Evolutionary conservation across 64 coral and sea anemone species (phyloP), one percentile per base, ranked within the genome.

Genomic region (Stichodactyla mertensii): DNA sequence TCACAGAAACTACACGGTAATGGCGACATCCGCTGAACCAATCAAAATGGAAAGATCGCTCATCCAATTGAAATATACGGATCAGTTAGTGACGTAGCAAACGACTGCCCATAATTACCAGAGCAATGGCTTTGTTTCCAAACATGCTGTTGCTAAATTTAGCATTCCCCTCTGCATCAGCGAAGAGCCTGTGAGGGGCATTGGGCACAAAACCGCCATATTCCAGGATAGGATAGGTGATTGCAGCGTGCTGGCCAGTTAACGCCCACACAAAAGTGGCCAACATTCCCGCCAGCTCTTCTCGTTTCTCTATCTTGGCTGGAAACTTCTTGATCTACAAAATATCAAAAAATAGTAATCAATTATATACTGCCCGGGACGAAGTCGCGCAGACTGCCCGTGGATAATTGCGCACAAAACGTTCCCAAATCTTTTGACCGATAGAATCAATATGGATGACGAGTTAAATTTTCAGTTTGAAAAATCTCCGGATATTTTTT

Each of bases 41-140:
- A 45, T 31, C 28, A 31, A 31, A 0, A 0, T 31, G 28, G 28
- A 45, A 45, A 45, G 36, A 45, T 45, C 36, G 36, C 36, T 45
- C 3, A 45, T 45, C 36, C 36, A 45, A 45, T 45, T 2, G 36
- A 45, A 45, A 45, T 45, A 45, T 45, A 4, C 36, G 3, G 1
- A 45, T 45, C 36, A 45, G 36, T 45, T 45, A 45, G 1, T 45
- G 36, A 58, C 56, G 9, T 11, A 15, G 56, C 28, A 58, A 58
- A 11, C 6, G 8, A 55, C 55, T 26, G 19, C 7, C 52, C 10
- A 13, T 55, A 70, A 82, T 89, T 88, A 99, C 97, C 91, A 99
- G 57, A 19, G 97, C 97, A 57, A 95, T 87, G 52, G 90, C 93
- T 86, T 99, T 99, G 78, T 99, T 99, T 57, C 97, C 97, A 92